Percentiles rank a stretch among this genome's conserved stretches.
phyloP scores from a whole-genome alignment of 2,888 invertebrate species.

The Hartigia nigra region DNA sequence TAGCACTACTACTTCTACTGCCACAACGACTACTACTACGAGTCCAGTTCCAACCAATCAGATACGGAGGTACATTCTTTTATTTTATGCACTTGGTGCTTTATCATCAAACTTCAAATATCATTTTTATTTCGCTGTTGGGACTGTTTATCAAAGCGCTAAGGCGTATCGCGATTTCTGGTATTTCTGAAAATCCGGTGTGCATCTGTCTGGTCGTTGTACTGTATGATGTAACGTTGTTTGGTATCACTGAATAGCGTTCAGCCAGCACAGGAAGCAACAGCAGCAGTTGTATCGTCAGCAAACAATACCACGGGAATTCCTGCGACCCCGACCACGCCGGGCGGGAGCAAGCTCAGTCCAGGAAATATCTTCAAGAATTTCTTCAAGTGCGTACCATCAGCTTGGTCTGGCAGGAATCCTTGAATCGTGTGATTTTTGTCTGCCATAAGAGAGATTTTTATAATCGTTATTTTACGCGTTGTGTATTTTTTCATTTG shows the following conservation, averaged over 20 bases:
- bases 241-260: slow-evolving; percentile 48
- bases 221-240: slow-evolving; percentile 38
- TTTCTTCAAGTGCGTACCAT: slow-evolving; percentile 90
- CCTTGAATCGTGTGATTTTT: slow-evolving; percentile 48
- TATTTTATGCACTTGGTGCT: not conserved
- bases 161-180: not conserved
- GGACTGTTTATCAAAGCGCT: not conserved
- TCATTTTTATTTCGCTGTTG: not conserved
- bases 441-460: slow-evolving; percentile 32
- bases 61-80: slow-evolving; percentile 59
- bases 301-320: slow-evolving; percentile 65
- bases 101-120: not conserved
- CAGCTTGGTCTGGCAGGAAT: slow-evolving; percentile 32
- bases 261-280: slow-evolving; percentile 59
- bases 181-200: not conserved
- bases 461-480: not conserved
- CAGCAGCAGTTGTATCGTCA: slow-evolving; percentile 54
- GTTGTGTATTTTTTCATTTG: slow-evolving; percentile 10
- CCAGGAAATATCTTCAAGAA: slow-evolving; percentile 94
- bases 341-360: slow-evolving; percentile 78
- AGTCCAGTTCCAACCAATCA: slow-evolving; percentile 66
- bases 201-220: not conserved
- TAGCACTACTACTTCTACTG: slow-evolving; percentile 68
- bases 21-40: slow-evolving; percentile 63
- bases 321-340: slow-evolving; percentile 72